Base-by-base conservation (phyloP, 2,113 vertebrate species). In the Nothobranchius furzeri region DNA sequence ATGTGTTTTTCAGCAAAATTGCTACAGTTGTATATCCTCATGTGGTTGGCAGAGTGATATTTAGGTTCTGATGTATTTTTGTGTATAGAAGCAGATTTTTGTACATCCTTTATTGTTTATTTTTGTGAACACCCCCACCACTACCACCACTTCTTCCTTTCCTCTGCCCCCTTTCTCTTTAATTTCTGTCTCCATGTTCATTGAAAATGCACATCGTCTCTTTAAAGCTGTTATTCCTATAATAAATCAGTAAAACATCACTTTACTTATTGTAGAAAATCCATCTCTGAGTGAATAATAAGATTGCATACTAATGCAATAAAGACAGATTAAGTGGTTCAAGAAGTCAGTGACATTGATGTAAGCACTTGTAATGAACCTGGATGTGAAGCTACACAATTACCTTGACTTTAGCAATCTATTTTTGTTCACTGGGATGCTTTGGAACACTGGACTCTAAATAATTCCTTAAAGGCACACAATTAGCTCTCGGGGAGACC, bases 401-500 rank as follows among this genome's bases (percentile, higher is more conserved):
- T 54, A 64, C 43, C 42, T 66, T 67, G 46, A 51, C 60, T 30
- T 30, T 25, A 64, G 51, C 66, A 4, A 68, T 36, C 50, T 76
- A 64, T 85, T 72, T 87, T 74, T 73, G 56, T 73, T 64, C 65
- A 52, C n/a, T 51, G 36, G 50, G 60, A 60, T 35, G 20, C 24
- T 15, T 55, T 71, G 14, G 63, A 17, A 64, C 49, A 20, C 64
- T 61, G 49, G 13, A 63, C 24, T 75, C 65, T 53, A 76, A 76
- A 79, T 78, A 48, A 75, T 67, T 73, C 60, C 82, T 76, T 51
- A 54, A 73, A 82, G 82, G 64, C 76, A 75, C 51, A 68, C 78
- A 84, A 87, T 91, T 86, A 88, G 69, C 68, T 82, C 47, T 59
- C 48, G 90, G 85, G 87, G 69, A 74, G 78, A 85, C 75, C 78